Conservation (phyloP, 2,888 invertebrate genomes). For the Linnaemya tessellans region DNA sequence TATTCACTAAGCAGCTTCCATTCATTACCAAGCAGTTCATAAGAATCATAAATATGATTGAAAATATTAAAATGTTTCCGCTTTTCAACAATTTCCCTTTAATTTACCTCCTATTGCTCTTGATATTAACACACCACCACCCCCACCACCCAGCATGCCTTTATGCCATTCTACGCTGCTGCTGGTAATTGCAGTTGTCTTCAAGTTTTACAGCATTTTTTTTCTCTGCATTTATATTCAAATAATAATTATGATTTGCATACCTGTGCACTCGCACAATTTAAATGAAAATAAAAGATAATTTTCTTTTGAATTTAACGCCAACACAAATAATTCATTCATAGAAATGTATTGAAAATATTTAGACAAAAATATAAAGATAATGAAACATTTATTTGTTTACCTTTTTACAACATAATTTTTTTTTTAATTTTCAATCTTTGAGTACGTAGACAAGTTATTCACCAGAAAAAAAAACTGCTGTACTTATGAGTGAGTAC, state of each 20-base stretch:
- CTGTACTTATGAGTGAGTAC: background rate
- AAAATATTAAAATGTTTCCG: constrained; percentile 4
- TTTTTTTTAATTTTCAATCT: constrained; percentile 1
- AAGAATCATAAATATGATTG: background rate
- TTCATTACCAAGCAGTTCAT: background rate
- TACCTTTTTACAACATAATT: background rate
- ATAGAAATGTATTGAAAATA: constrained; percentile 26
- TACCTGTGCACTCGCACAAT: background rate
- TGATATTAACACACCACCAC: constrained; percentile 29
- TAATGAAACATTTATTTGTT: constrained; percentile 47
- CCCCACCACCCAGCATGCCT: background rate
- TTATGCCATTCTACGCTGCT: background rate
- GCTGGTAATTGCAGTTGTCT: constrained; percentile 28
- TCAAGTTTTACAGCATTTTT: constrained; percentile 19
- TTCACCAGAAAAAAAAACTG: background rate
- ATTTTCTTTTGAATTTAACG: constrained; percentile 56
- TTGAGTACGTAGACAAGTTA: background rate
- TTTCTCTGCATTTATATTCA: constrained; percentile 22
- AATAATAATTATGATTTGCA: constrained; percentile 43
- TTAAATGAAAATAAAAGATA: constrained; percentile 23
- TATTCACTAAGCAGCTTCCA: background rate
- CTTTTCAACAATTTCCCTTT: constrained; percentile 8
- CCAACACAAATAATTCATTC: constrained; percentile 57
- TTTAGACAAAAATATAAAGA: constrained; percentile 28
- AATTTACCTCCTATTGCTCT: background rate